A percentile compares a stretch with the other conserved stretches of the same genome.
Evolutionary conservation across 2,797 vertebrate genomes (phyloP).

Genomic region (Alcedo atthis): DNA sequence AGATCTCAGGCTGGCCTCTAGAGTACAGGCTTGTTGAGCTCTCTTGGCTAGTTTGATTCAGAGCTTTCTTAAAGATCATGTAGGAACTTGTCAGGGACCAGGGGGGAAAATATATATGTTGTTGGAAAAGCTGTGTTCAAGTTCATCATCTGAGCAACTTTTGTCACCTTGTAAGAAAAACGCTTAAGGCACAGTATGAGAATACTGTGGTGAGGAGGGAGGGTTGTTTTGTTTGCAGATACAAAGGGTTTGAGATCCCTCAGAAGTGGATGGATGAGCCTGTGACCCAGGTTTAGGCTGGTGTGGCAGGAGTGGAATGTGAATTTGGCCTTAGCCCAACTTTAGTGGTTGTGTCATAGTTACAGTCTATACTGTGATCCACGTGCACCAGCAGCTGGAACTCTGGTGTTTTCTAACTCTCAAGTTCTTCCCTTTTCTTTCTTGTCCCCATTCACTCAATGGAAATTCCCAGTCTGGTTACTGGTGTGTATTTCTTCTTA

Average conservation of each 20-base stretch:
- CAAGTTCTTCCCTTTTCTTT: neutral
- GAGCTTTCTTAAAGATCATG: neutral
- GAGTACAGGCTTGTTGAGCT: neutral
- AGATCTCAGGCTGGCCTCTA: neutral
- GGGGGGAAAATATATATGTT: neutral
- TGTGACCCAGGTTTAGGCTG: neutral
- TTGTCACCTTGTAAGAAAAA: neutral
- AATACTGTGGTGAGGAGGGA: neutral
- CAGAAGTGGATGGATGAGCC: neutral
- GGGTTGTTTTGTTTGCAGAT: constrained; percentile 1
- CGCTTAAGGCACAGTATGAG: neutral
- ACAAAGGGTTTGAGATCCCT: neutral
- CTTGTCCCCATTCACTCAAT: neutral
- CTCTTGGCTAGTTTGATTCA: neutral
- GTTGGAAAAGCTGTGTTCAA: neutral
- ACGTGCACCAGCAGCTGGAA: neutral
- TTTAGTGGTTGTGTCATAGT: neutral
- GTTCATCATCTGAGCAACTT: neutral
- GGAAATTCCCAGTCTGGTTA: neutral
- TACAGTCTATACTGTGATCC: neutral
- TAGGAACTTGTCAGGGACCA: neutral
- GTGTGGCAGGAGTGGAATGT: constrained; percentile 23
- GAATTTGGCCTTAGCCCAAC: constrained; percentile 2
- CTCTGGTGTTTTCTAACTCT: neutral
- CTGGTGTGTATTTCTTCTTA: neutral